Evolutionary conservation across 2,888 invertebrate species (phyloP).

Genomic region (Himalopsyche tibetana): DNA sequence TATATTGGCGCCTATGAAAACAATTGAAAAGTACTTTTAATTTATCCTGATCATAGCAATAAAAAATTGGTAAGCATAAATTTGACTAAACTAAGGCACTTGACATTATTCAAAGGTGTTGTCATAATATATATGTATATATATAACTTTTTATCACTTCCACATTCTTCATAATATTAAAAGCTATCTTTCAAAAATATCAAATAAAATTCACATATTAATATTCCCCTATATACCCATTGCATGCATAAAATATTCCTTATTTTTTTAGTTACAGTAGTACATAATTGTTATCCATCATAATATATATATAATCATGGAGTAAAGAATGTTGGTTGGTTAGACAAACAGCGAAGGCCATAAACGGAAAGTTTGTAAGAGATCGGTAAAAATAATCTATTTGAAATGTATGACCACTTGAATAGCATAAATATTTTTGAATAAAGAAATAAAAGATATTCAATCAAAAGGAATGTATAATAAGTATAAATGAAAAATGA

Average conservation of each 20-base stretch:
- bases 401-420: too few relatives aligned
- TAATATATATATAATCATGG: too few relatives aligned
- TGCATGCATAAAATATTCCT: not conserved
- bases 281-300: too few relatives aligned
- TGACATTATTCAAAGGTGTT: not conserved
- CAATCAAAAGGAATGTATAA: too few relatives aligned
- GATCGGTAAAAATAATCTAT: too few relatives aligned
- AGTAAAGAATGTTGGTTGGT: too few relatives aligned
- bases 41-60: not conserved
- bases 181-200: conserved; percentile 16
- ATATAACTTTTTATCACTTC: conserved; percentile 1
- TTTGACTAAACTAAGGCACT: conserved; percentile 26
- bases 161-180: not conserved
- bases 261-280: not conserved
- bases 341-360: too few relatives aligned
- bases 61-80: not conserved
- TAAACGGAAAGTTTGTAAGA: too few relatives aligned
- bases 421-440: too few relatives aligned
- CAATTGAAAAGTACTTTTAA: not conserved
- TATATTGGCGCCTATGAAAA: too few relatives aligned
- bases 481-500: too few relatives aligned
- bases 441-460: too few relatives aligned
- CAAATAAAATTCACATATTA: not conserved
- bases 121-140: not conserved
- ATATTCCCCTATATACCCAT: not conserved